Evolutionary conservation across 2,888 invertebrate genomes (phyloP).

Genomic region (Xestia c-nigrum): DNA sequence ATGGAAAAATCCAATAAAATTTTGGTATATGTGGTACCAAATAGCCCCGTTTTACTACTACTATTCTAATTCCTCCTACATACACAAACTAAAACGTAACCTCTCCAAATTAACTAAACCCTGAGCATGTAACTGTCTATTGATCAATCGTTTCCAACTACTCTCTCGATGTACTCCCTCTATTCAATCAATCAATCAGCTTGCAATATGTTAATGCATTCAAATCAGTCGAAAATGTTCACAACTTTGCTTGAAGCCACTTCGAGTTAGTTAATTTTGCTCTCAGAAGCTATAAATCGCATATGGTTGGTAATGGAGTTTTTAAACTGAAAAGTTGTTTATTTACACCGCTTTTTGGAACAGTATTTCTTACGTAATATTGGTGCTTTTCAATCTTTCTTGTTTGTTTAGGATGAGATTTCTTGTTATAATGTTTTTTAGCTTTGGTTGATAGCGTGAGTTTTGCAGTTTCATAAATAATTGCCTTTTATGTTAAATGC

Average conservation of each 20-base stretch:
- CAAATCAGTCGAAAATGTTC: constrained; percentile 44
- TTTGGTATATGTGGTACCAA: too few species aligned
- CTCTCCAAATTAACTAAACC: constrained; percentile 16
- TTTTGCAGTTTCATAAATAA: background rate
- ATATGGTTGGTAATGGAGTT: constrained; percentile 48
- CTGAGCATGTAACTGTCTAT: constrained; percentile 24
- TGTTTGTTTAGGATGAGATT: constrained; percentile 38
- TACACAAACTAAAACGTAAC: background rate
- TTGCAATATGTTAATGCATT: constrained; percentile 51
- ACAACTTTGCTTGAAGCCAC: constrained; percentile 23
- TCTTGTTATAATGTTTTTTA: constrained; percentile 7
- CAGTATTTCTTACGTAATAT: constrained; percentile 31
- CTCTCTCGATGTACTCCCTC: background rate
- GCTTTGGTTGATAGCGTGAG: background rate
- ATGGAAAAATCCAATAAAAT: too few species aligned
- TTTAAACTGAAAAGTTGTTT: constrained; percentile 38
- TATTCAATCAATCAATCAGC: constrained; percentile 49
- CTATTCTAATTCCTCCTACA: background rate
- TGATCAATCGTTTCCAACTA: constrained; percentile 29
- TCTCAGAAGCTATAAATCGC: constrained; percentile 28
- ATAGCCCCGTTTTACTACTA: background rate
- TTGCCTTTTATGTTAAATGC: background rate
- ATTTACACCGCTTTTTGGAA: constrained; percentile 17
- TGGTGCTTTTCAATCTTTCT: constrained; percentile 27
- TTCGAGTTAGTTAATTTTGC: constrained; percentile 39